These are phyloP conservation scores for Stegophylla sp. DNA, from an alignment of 2,888 invertebrate species.

Conservation along the genomic window DNA sequence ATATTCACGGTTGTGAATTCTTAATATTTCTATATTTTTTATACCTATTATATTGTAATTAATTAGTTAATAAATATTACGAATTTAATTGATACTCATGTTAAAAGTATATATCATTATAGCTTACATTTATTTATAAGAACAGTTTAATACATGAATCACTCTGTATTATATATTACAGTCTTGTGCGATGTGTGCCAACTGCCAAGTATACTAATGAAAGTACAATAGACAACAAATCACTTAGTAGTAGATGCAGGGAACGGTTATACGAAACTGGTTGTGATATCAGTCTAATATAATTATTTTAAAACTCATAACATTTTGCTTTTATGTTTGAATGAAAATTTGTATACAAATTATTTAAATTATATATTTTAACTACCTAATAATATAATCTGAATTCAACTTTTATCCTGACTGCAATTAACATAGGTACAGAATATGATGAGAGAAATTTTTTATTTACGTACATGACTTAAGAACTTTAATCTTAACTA, in stretches of 20 bases:
- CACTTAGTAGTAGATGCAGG: constrained; percentile 11
- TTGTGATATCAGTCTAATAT: neutral
- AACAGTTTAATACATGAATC: neutral
- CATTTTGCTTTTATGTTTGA: neutral
- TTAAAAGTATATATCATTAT: no score
- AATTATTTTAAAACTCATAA: neutral
- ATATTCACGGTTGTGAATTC: no score
- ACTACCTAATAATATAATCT: neutral
- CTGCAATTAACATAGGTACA: no score
- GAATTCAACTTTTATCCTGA: neutral
- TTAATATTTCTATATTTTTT: no score
- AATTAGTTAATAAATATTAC: no score
- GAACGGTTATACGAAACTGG: neutral
- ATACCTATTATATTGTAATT: no score
- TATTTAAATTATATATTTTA: neutral
- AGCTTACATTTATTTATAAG: no score
- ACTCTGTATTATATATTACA: neutral
- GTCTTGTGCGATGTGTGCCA: neutral
- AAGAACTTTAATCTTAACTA: no score
- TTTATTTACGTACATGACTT: no score
- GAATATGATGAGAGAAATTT: no score
- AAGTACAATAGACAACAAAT: constrained; percentile 16
- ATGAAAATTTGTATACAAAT: neutral
- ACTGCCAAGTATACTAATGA: constrained; percentile 14
- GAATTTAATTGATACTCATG: no score